Base-by-base conservation (phyloP, 2,888 invertebrate species). In the Diaperis boleti region DNA sequence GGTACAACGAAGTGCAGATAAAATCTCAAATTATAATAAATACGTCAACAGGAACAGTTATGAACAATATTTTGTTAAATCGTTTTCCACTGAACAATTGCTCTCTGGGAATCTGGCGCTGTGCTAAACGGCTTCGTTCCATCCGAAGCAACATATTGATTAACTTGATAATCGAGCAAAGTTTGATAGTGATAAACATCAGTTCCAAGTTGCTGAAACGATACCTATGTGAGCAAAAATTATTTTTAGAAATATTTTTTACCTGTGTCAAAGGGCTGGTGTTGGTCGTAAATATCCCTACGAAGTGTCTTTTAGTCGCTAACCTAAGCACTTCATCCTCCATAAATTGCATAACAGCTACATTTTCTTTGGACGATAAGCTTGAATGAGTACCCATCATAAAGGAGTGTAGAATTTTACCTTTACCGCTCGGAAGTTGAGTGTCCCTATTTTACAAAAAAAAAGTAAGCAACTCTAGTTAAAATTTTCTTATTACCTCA, bases 231-330 rank as follows among this genome's bases (percentile, higher is more conserved):
- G 41, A 22, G 20, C 18, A 50, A 7, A 31, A 26, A 22, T n/a
- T n/a, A n/a, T n/a, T n/a, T n/a, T n/a, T n/a, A 22, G 13, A 56
- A 47, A 10, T 44, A 39, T 56, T 57, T 56, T 66, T 77, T 83
- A 92, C 92, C 87, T 92, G 92, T 17, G 95, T 95, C n/a, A 95
- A 83, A 0, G 94, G 92, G 74, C 90, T 94, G 15, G 94, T 94
- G 77, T 95, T 95, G 1, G 94, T 94, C 1, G 95, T 94, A 69
- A 95, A 89, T 17, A 95, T 89, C 0, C 93, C 94, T 0, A 82
- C 82, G 78, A 90, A 95, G 4, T 86, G 81, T 55, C 87, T 85
- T 1, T 84, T 82, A 59, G 84, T 85, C 0, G 92, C 93, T 6
- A 92, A 71, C 41, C 84, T 82, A 66, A 92, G 80, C 2, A 90